Base-by-base conservation (phyloP, 2,113 vertebrate genomes). In the Zosterops pallidus region DNA sequence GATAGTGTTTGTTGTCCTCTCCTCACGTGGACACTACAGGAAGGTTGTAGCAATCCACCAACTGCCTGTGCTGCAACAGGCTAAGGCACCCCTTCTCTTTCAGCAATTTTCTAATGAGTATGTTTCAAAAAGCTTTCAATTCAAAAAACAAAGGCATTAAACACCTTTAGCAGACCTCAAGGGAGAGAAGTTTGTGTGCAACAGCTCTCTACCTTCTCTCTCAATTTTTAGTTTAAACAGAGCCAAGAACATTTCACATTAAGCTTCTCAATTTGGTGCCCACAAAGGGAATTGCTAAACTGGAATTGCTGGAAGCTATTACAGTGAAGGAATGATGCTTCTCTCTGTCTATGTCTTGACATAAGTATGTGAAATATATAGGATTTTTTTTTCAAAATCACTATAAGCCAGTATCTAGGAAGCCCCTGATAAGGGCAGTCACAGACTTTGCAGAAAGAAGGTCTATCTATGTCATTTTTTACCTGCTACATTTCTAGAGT, bases 41-140 rank as follows among this genome's bases (percentile, higher is more conserved):
- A 57, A n/a, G 31, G 20, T 23, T 57, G 55, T 33, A 57, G 21
- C 20, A 57, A 57, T 57, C 20, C 12, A 9, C 31, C 55, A 22
- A 22, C 55, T 7, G 2, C 55, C 20, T 8, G 1, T n/a, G 20
- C 31, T n/a, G 55, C 55, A n/a, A n/a, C 20, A 57, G 0, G 0
- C 56, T 35, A 41, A 71, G 42, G 25, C 20, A 25, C 16, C 21
- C 19, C 29, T 76, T 47, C 18, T 12, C 6, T 64, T 71, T 19
- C 6, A 76, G 28, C 21, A 39, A 2, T 63, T 35, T 87, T 80
- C 37, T 62, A 53, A 74, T 11, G 4, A 86, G 20, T 11, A 4
- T 21, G 21, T 37, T 69, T 74, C 71, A 70, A 50, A 90, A 39
- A 53, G 14, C 12, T 71, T 64, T 59, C 29, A 37, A 69, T 64